Evolutionary conservation across 1,140 invertebrate species (phyloP).

Genomic region (Bombus pyrosoma): DNA sequence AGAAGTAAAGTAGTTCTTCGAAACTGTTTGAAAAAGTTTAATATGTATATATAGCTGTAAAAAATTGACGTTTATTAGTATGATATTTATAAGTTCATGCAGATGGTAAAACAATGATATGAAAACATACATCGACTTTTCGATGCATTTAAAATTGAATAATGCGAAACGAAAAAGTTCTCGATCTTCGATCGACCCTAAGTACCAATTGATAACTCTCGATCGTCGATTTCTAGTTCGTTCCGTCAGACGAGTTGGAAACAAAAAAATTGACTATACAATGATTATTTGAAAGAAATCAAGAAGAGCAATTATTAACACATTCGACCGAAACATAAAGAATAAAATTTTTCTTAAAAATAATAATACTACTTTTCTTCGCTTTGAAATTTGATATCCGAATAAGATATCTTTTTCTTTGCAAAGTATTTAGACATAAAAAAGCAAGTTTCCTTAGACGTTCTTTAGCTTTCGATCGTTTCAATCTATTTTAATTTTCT

Average conservation of each 20-base stretch:
- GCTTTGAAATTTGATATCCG: not conserved
- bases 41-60: not conserved
- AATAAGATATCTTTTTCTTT: not conserved
- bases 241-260: conserved; percentile 30
- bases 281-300: conserved; percentile 15
- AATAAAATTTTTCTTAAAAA: conserved; percentile 14
- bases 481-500: not conserved
- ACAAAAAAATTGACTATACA: conserved; percentile 1
- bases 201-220: conserved; percentile 40
- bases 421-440: not conserved
- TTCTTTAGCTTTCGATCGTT: not conserved
- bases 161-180: conserved; percentile 14
- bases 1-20: not conserved
- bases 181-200: conserved; percentile 34
- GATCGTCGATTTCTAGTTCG: conserved; percentile 40
- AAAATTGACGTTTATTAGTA: not conserved
- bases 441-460: not conserved
- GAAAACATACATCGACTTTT: not conserved
- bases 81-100: not conserved
- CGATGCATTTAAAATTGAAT: conserved; percentile 27
- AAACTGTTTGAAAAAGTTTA: conserved; percentile 1
- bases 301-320: conserved; percentile 18
- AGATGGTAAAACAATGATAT: not conserved
- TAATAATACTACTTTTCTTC: conserved; percentile 28
- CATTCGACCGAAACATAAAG: not conserved